phyloP scores from a whole-genome alignment of 2,888 invertebrate species.

The Antheraea yamamai region DNA sequence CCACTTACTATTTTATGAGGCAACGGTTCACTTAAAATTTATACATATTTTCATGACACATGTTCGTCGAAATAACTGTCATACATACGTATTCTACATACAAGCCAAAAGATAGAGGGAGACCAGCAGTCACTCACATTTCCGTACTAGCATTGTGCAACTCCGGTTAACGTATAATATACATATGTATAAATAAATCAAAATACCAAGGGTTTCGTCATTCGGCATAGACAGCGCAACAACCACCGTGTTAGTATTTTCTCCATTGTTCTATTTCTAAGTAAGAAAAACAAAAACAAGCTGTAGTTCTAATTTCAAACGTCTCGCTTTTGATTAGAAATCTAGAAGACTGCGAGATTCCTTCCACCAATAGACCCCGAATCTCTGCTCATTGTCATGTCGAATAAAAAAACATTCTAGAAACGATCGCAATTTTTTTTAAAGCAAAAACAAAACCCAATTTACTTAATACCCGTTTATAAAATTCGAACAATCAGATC shows the following conservation, averaged over 20 bases:
- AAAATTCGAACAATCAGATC: not conserved
- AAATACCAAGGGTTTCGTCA: not conserved
- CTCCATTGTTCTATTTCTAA: not conserved
- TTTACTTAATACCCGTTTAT: not conserved
- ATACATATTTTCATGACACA: not conserved
- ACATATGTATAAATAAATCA: not conserved
- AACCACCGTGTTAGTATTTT: not conserved
- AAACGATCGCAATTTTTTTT: too few relatives aligned
- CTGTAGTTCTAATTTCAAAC: too few relatives aligned
- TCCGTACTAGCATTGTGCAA: not conserved
- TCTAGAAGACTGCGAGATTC: too few relatives aligned
- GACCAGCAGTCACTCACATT: not conserved
- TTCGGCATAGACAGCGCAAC: not conserved
- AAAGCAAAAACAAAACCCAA: not conserved
- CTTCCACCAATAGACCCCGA: not conserved
- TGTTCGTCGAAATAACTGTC: not conserved
- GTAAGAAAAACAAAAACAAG: not conserved
- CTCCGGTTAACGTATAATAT: not conserved
- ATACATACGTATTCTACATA: not conserved
- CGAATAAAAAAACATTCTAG: not conserved
- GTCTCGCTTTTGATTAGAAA: too few relatives aligned
- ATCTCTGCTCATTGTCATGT: not conserved
- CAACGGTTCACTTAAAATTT: not conserved
- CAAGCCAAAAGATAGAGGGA: not conserved
- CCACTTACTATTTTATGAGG: not conserved